Conservation (phyloP, 2,888 invertebrate species). For the Dorcus parallelipipedus region DNA sequence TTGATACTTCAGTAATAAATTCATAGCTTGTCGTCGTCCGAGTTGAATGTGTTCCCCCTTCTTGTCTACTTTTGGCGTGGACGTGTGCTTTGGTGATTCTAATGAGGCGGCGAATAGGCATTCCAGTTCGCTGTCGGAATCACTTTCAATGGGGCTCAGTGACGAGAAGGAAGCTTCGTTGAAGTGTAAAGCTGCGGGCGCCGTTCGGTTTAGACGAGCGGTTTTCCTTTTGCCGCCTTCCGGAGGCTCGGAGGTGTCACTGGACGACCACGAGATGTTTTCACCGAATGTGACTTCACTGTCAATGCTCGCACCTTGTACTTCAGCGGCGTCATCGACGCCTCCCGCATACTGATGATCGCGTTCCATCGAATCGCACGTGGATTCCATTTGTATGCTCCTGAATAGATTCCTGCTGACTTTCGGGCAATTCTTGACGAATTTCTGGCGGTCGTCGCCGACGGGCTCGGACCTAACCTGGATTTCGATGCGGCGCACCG, state of each 20-base stretch:
- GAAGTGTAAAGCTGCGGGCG: constrained; percentile 19
- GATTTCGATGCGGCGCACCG: constrained; percentile 14
- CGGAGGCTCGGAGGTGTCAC: constrained; percentile 14
- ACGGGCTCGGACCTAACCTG: constrained; percentile 23
- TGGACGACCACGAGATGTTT: constrained; percentile 21
- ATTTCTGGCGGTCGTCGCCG: constrained; percentile 21
- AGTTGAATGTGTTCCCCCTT: neutral
- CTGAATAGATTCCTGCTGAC: constrained; percentile 44
- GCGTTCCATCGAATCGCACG: constrained; percentile 10
- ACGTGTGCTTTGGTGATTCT: constrained; percentile 46
- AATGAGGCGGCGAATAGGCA: constrained; percentile 38
- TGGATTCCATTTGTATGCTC: constrained; percentile 21
- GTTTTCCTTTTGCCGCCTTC: constrained; percentile 5
- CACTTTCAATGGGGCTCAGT: constrained; percentile 33
- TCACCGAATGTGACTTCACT: constrained; percentile 34
- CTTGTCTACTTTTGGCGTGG: constrained; percentile 45
- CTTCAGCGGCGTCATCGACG: constrained; percentile 22
- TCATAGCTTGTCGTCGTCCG: constrained; percentile 20
- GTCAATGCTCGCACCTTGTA: constrained; percentile 29
- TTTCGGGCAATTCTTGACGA: constrained; percentile 38
- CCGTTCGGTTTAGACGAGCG: constrained; percentile 19
- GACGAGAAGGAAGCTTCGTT: constrained; percentile 21
- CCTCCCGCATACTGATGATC: constrained; percentile 42
- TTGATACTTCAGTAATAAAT: constrained; percentile 34
- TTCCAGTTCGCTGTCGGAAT: constrained; percentile 46